Evolutionary conservation across 1,140 invertebrate species (phyloP).

Genomic region (Dendrolimus punctatus): DNA sequence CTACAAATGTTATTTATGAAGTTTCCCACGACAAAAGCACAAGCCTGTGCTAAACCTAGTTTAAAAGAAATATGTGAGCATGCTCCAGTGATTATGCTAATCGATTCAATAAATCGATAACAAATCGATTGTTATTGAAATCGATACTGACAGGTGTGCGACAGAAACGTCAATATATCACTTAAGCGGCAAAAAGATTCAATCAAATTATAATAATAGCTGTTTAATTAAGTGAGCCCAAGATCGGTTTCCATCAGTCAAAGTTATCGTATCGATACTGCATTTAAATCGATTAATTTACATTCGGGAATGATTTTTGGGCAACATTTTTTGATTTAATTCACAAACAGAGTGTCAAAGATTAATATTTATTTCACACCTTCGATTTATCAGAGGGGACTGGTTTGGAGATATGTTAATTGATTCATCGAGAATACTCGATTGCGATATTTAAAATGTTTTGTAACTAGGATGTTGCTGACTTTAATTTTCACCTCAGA

Average conservation of each 20-base stretch:
- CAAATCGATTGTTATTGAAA: constrained; percentile 7
- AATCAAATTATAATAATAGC: constrained; percentile 39
- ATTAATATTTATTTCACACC: neutral
- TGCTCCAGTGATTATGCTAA: too few relatives aligned
- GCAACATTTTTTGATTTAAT: neutral
- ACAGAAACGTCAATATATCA: constrained; percentile 12
- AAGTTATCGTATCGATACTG: constrained; percentile 31
- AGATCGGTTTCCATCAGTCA: constrained; percentile 24
- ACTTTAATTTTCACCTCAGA: too few relatives aligned
- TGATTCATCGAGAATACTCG: too few relatives aligned
- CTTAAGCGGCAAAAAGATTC: constrained; percentile 9
- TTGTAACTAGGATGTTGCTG: too few relatives aligned
- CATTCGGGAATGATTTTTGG: constrained; percentile 18
- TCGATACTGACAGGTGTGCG: constrained; percentile 6
- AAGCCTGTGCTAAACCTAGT: too few relatives aligned
- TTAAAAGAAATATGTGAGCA: too few relatives aligned
- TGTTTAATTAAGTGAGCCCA: constrained; percentile 22
- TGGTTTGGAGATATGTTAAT: too few relatives aligned
- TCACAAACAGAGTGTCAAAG: neutral
- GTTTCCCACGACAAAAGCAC: too few relatives aligned
- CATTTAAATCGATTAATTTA: constrained; percentile 37
- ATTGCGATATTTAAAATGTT: too few relatives aligned
- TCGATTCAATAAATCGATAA: constrained; percentile 2
- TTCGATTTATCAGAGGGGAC: too few relatives aligned
- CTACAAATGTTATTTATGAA: too few relatives aligned